A percentile compares a stretch with the other conserved stretches of the same genome.
Evolutionary conservation across 2,797 vertebrate species (phyloP).

Genomic region (Artibeus jamaicensis): DNA sequence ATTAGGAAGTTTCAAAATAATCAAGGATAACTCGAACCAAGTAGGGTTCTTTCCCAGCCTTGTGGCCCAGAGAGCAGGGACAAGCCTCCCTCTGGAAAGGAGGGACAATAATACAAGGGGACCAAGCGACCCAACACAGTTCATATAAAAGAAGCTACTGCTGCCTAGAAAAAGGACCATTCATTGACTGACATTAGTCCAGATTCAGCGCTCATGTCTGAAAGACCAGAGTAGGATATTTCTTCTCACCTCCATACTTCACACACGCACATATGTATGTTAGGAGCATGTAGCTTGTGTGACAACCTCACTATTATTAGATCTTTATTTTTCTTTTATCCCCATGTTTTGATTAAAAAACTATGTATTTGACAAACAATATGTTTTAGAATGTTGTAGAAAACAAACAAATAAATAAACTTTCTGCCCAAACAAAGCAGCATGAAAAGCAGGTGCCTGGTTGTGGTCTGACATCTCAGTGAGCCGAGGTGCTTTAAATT

Average conservation of each 20-base stretch:
- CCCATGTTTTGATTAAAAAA: neutral
- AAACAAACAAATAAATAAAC: neutral
- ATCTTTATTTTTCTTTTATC: slow-evolving; percentile 32
- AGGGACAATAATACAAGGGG: neutral
- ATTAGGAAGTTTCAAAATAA: slow-evolving; percentile 60
- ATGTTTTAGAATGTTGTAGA: slow-evolving; percentile 17
- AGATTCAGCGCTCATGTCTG: neutral
- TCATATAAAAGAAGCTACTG: neutral
- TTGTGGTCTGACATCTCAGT: slow-evolving; percentile 13
- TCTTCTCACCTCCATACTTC: neutral
- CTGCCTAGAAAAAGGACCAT: neutral
- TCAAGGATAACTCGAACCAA: neutral
- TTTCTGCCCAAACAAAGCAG: slow-evolving; percentile 56
- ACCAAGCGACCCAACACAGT: neutral
- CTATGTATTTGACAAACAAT: neutral
- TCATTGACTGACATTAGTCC: neutral
- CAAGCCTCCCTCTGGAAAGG: neutral
- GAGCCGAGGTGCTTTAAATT: slow-evolving; percentile 36
- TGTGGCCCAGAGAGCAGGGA: neutral
- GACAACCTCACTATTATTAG: neutral
- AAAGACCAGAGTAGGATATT: neutral
- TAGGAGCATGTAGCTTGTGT: neutral
- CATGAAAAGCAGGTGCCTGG: neutral
- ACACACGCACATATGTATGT: neutral
- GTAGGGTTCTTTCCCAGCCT: neutral